These are phyloP conservation scores for Rattus rattus DNA, from an alignment of 2,113 vertebrate species.

Conservation along the genomic window DNA sequence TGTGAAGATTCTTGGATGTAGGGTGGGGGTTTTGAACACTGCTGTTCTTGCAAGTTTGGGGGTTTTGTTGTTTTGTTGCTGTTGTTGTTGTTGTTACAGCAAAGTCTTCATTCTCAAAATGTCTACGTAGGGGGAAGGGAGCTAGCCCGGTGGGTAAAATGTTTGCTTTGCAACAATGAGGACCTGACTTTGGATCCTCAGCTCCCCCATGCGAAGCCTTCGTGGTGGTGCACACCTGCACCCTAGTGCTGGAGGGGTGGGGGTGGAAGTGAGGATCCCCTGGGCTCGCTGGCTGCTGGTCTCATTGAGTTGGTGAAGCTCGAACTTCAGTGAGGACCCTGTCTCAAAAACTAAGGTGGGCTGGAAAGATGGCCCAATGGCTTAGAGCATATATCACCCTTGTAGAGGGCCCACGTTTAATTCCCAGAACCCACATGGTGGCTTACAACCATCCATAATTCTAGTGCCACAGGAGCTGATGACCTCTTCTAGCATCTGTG, in stretches of 20 bases:
- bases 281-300: too few relatives aligned
- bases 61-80: neutral
- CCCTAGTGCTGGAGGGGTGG: too few relatives aligned
- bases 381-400: neutral
- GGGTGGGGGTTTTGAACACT: neutral
- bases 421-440: neutral
- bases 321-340: neutral
- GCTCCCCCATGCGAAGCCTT: too few relatives aligned
- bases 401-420: neutral
- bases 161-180: too few relatives aligned
- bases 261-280: neutral
- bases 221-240: rapidly evolving
- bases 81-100: neutral
- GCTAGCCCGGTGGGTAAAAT: too few relatives aligned
- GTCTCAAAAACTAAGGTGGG: neutral
- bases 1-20: neutral
- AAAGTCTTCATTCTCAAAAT: neutral
- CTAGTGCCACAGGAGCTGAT: neutral
- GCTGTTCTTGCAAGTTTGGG: neutral
- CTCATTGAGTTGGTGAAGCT: neutral
- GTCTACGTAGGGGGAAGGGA: neutral
- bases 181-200: neutral
- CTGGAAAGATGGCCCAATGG: neutral
- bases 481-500: neutral
- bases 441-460: neutral